Evolutionary conservation across 2,888 invertebrate species (phyloP), one percentile per base, ranked within the genome.

Genomic region (Biston stratarius): DNA sequence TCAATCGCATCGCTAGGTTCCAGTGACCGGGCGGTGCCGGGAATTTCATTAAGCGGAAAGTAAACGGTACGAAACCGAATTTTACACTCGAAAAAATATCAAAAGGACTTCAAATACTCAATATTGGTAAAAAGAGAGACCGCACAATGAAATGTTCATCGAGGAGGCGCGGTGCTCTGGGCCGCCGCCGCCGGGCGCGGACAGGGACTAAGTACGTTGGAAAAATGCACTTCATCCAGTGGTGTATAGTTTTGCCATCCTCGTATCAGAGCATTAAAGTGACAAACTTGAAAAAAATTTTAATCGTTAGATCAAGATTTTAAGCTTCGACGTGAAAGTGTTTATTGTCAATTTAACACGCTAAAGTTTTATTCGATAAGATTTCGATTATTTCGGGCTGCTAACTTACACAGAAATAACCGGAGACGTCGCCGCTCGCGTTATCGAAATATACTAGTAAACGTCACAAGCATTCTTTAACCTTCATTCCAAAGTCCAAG

Each of bases 11-110:
- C 74, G 61, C 56, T 64, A 61, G 56, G 70, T 71, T 40, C 38
- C 67, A 67, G 60, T 71, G 68, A 66, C 70, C 70, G 72, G 80
- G 78, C 79, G 79, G 85, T 85, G 86, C 87, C 82, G 79, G 84
- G 86, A 89, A 90, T 90, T 90, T 90, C 85, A 89, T 90, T 89
- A 89, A 86, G 82, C 83, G 74, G 76, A 85, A 86, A 85, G 82
- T 87, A 87, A 91, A 90, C 89, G 87, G 77, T 85, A 87, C 81
- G 88, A 86, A 86, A 82, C 81, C 74, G 83, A 87, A 90, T 92
- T 91, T 89, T 76, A 89, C 90, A 89, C 89, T 90, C 70, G 87
- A 83, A 84, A 83, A 85, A 84, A 82, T 88, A 85, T 87, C 86
- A 89, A 91, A 91, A 87, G 87, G 84, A 81, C 80, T 83, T 79